Conservation (phyloP, 2,113 vertebrate genomes). For the Sylvietta virens region DNA sequence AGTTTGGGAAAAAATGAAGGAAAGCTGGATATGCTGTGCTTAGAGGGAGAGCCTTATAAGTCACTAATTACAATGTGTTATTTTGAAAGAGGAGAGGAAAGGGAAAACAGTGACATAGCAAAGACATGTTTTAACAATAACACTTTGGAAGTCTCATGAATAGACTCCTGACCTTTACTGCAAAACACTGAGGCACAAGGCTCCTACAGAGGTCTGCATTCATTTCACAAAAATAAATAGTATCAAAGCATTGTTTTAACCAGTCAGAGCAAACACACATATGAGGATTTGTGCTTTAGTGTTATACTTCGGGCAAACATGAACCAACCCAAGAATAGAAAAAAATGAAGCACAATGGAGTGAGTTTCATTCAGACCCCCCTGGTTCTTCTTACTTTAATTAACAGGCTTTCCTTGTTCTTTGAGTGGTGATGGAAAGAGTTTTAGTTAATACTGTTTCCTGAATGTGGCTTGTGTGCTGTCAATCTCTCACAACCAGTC, state of each 20-base stretch:
- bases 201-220: neutral
- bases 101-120: slow-evolving; percentile 66
- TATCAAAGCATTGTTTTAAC: slow-evolving; percentile 25
- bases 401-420: neutral
- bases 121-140: slow-evolving; percentile 66
- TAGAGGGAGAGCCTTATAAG: neutral
- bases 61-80: slow-evolving; percentile 51
- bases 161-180: slow-evolving; percentile 42
- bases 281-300: neutral
- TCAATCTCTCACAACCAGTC: neutral
- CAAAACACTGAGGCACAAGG: slow-evolving; percentile 45
- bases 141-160: slow-evolving; percentile 51
- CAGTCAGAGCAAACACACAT: neutral
- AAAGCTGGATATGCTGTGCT: neutral
- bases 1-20: neutral
- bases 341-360: neutral
- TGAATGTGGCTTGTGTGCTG: neutral
- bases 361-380: neutral
- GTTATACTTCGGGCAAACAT: neutral
- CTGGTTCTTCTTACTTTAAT: neutral
- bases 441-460: neutral
- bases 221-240: slow-evolving; percentile 29
- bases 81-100: slow-evolving; percentile 63
- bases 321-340: neutral
- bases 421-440: neutral